Conservation (phyloP, 2,888 invertebrate genomes). For the Eupeodes luniger region DNA sequence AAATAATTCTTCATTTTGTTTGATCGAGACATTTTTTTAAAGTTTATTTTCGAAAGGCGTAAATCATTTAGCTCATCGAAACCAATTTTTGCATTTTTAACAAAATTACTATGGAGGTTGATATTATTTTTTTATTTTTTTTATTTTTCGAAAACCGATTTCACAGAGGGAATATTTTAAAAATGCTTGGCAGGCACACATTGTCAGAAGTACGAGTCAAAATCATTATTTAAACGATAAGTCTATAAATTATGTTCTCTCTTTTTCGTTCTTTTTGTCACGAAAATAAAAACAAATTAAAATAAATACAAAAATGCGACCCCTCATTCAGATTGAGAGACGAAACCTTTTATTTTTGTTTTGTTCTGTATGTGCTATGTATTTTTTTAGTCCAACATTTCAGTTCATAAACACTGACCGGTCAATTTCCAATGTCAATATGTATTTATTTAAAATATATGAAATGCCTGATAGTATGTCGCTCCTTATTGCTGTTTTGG, state of each 20-base stretch:
- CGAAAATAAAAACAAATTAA: constrained; percentile 1
- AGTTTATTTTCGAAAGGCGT: constrained; percentile 17
- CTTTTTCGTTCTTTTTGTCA: constrained; percentile 22
- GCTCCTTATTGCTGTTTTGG: background rate
- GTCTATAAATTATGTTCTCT: constrained; percentile 68
- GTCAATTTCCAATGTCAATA: constrained; percentile 19
- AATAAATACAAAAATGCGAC: constrained; percentile 12
- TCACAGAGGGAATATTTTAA: constrained; percentile 45
- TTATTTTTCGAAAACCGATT: constrained; percentile 34
- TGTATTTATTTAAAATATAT: constrained; percentile 9
- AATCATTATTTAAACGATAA: constrained; percentile 73
- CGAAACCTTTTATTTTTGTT: constrained; percentile 27
- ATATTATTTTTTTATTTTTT: constrained; percentile 3
- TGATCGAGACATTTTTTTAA: background rate
- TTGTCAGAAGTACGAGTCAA: constrained; percentile 74
- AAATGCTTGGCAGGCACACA: constrained; percentile 65
- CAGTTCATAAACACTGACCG: constrained; percentile 37
- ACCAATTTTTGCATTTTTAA: constrained; percentile 37
- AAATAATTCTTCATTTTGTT: constrained; percentile 55
- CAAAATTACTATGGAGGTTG: constrained; percentile 36
- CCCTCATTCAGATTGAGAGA: constrained; percentile 32
- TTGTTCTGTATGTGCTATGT: background rate
- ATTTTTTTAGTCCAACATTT: background rate
- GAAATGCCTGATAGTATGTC: background rate
- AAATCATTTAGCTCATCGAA: constrained; percentile 60